Percentiles rank a stretch among this genome's conserved stretches.
phyloP scores from a whole-genome alignment of 1,140 invertebrate species.

The Calephelis virginiensis region DNA sequence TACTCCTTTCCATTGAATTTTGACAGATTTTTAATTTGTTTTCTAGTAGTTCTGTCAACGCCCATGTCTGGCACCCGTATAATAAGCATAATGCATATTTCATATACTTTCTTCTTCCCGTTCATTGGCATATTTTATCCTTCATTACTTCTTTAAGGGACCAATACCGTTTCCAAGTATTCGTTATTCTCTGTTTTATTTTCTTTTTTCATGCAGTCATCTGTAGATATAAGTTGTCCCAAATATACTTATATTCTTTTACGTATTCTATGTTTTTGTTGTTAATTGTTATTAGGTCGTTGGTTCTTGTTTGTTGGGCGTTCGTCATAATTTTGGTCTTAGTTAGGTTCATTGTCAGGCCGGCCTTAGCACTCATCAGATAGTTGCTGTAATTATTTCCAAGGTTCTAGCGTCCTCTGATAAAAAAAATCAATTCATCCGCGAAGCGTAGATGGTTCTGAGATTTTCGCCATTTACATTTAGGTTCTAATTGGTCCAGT shows the following conservation, averaged over 20 bases:
- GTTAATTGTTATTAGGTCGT: slow-evolving; percentile 19
- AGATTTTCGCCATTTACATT: too few species aligned
- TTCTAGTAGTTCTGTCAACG: slow-evolving; percentile 25
- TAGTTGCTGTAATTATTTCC: slow-evolving; percentile 32
- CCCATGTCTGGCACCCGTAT: slow-evolving; percentile 36
- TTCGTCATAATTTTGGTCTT: slow-evolving; percentile 33
- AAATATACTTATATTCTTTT: slow-evolving; percentile 31
- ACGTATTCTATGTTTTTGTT: slow-evolving; percentile 31
- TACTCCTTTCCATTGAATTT: slow-evolving; percentile 31
- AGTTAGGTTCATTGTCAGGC: slow-evolving; percentile 32
- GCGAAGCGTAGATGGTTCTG: slow-evolving; percentile 58
- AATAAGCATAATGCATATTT: slow-evolving; percentile 32
- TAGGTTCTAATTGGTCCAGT: too few species aligned
- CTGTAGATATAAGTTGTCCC: slow-evolving; percentile 27
- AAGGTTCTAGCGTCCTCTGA: slow-evolving; percentile 27
- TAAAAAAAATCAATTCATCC: slow-evolving; percentile 47
- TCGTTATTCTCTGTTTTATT: slow-evolving; percentile 36
- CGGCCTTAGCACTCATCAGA: slow-evolving; percentile 29
- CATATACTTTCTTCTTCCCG: slow-evolving; percentile 31
- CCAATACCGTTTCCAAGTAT: slow-evolving; percentile 37
- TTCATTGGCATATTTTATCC: slow-evolving; percentile 30
- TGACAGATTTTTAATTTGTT: slow-evolving; percentile 31
- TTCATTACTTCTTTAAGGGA: slow-evolving; percentile 38
- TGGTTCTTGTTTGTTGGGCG: slow-evolving; percentile 18
- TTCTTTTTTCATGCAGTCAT: slow-evolving; percentile 32